Conservation (phyloP, 2,797 vertebrate genomes). For the Miichthys miiuy region DNA sequence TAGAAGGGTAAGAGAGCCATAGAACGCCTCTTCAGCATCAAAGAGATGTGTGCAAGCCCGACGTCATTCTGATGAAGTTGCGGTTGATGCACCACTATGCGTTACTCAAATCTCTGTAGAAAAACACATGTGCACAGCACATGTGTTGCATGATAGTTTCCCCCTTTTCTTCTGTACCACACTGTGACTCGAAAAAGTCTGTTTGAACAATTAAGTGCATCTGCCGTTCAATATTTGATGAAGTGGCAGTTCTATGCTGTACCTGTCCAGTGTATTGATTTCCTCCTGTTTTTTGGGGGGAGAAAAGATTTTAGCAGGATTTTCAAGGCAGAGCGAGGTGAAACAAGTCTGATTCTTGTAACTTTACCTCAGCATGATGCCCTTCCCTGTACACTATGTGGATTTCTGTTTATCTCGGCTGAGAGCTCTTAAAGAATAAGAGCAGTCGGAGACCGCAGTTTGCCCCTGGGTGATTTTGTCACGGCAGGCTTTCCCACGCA, state of each 20-base stretch:
- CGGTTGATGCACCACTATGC: neutral
- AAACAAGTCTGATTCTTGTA: neutral
- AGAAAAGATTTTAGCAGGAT: neutral
- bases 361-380: neutral
- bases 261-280: neutral
- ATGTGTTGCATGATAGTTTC: neutral
- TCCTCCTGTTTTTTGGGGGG: no score
- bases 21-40: neutral
- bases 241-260: neutral
- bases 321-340: neutral
- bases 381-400: conserved; percentile 5
- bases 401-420: conserved; percentile 20
- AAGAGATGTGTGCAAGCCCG: neutral
- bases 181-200: neutral
- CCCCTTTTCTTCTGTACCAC: neutral
- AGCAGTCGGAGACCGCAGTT: neutral
- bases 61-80: neutral
- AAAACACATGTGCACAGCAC: neutral
- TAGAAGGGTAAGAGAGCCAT: conserved; percentile 91
- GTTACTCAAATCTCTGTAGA: neutral
- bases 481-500: neutral
- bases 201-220: neutral
- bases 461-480: conserved; percentile 16
- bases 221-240: neutral
- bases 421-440: conserved; percentile 12